Evolutionary conservation across 2,888 invertebrate genomes (phyloP).

Genomic region (Acleris sparsana): DNA sequence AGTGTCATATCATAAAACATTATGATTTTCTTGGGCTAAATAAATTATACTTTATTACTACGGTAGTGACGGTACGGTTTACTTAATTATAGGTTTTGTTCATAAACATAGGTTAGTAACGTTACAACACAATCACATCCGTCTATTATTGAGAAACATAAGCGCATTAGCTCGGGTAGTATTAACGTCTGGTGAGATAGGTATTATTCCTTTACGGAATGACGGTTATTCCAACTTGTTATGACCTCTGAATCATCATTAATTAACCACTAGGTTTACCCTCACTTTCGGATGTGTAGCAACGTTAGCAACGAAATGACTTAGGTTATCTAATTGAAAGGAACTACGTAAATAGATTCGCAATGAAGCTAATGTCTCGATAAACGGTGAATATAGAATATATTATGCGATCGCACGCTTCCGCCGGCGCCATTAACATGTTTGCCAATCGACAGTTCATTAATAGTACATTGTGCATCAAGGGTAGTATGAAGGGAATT

Average conservation of each 20-base stretch:
- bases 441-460: slow-evolving; percentile 49
- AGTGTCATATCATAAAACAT: no score
- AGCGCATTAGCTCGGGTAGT: not conserved
- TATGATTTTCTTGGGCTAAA: no score
- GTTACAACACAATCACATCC: not conserved
- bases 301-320: not conserved
- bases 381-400: slow-evolving; percentile 18
- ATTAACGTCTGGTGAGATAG: no score
- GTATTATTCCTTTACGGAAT: no score
- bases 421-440: slow-evolving; percentile 47
- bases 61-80: no score
- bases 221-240: no score
- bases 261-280: not conserved
- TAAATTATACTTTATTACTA: no score
- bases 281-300: slow-evolving; percentile 7
- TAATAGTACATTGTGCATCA: no score
- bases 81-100: no score
- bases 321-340: slow-evolving; percentile 24
- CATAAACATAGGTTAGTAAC: no score
- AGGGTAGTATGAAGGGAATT: no score
- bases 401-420: slow-evolving; percentile 45
- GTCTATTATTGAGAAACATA: not conserved
- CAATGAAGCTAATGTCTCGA: slow-evolving; percentile 9
- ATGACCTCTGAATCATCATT: slow-evolving; percentile 4
- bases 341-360: slow-evolving; percentile 6